Evolutionary conservation across 2,797 vertebrate genomes (phyloP).

Genomic region (Champsocephalus esox): DNA sequence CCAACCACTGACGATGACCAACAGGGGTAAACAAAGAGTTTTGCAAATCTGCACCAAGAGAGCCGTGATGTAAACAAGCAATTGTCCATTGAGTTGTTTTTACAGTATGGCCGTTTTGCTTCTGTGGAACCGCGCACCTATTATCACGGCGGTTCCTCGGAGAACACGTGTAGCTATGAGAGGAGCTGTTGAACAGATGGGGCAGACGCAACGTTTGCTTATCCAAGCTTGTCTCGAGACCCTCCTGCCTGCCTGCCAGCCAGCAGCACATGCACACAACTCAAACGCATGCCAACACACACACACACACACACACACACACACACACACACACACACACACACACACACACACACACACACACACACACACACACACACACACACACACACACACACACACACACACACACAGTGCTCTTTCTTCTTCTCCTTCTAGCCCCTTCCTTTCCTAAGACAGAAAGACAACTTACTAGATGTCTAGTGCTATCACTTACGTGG

Average conservation of each 20-base stretch:
- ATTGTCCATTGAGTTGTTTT: slow-evolving; percentile 69
- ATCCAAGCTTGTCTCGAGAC: slow-evolving; percentile 82
- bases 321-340: slow-evolving; percentile 7
- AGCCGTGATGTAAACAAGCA: slow-evolving; percentile 73
- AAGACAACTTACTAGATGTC: slow-evolving; percentile 67
- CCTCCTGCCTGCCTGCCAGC: slow-evolving; percentile 75
- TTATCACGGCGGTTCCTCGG: slow-evolving; percentile 61
- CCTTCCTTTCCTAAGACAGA: slow-evolving; percentile 74
- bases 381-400: slow-evolving; percentile 17
- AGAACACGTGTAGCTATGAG: slow-evolving; percentile 71
- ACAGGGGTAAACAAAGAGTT: slow-evolving; percentile 63
- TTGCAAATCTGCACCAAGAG: slow-evolving; percentile 72
- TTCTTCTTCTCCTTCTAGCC: slow-evolving; percentile 48
- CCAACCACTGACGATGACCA: slow-evolving; percentile 60
- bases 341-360: slow-evolving; percentile 14
- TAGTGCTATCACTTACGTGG: slow-evolving; percentile 84
- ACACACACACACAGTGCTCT: slow-evolving; percentile 29
- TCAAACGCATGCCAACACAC: slow-evolving; percentile 1
- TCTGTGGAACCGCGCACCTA: slow-evolving; percentile 58
- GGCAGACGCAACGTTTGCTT: slow-evolving; percentile 76
- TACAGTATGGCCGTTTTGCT: slow-evolving; percentile 61
- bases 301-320: slow-evolving; percentile 19
- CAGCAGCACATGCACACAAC: slow-evolving; percentile 49
- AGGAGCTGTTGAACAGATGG: slow-evolving; percentile 78
- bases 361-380: slow-evolving; percentile 11